These are phyloP conservation scores for Etheostoma perlongum DNA, from an alignment of 2,797 vertebrate genomes.

Conservation along the genomic window DNA sequence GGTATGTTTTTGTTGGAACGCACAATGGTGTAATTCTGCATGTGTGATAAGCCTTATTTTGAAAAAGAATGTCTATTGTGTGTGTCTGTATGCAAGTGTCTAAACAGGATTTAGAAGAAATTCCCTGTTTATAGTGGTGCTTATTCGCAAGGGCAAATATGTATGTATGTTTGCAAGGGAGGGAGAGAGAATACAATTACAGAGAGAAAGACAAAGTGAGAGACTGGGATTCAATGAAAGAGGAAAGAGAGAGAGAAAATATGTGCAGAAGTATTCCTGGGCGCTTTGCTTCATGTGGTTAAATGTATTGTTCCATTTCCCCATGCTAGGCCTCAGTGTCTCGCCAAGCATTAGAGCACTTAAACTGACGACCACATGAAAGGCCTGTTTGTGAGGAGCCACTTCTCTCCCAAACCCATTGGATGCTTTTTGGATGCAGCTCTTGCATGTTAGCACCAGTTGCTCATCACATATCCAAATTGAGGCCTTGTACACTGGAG, in stretches of 20 bases:
- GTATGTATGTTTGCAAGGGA: constrained; percentile 41
- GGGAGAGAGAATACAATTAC: constrained; percentile 45
- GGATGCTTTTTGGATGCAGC: constrained; percentile 78
- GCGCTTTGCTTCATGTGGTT: constrained; percentile 83
- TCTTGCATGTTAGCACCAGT: constrained; percentile 77
- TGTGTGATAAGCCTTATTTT: constrained; percentile 56
- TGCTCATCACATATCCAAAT: constrained; percentile 60
- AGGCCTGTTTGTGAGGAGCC: constrained; percentile 79
- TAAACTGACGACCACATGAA: constrained; percentile 84
- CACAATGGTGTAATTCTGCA: constrained; percentile 55
- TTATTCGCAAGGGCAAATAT: constrained; percentile 58
- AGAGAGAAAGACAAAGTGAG: constrained; percentile 60
- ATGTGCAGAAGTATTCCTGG: constrained; percentile 78
- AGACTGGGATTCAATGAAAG: constrained; percentile 62
- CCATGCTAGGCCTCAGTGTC: constrained; percentile 81
- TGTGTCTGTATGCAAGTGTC: constrained; percentile 50
- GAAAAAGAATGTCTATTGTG: constrained; percentile 49
- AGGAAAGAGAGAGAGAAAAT: constrained; percentile 54
- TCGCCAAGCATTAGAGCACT: constrained; percentile 84
- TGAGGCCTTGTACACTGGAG: constrained; percentile 44
- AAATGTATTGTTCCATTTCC: constrained; percentile 84
- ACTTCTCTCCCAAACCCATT: constrained; percentile 75
- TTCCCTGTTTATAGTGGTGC: constrained; percentile 66
- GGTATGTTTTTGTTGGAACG: constrained; percentile 60
- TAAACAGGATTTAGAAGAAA: constrained; percentile 65